phyloP scores from a whole-genome alignment of 2,113 vertebrate genomes.

The Phyllostomus discolor region DNA sequence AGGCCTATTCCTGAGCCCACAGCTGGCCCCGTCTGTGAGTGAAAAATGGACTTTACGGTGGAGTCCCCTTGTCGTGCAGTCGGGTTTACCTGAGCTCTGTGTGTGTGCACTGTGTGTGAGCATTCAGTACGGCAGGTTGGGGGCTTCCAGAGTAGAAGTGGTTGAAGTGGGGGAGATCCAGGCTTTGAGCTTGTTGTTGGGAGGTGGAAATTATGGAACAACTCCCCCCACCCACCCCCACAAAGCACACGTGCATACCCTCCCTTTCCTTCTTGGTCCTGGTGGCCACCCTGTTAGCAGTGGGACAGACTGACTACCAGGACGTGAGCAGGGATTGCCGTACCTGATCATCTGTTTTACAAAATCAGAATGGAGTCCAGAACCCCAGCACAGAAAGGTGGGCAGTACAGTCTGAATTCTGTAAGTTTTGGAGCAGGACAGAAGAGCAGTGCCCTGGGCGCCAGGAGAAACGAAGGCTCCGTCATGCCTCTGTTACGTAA shows the following conservation, averaged over 20 bases:
- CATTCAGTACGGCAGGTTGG: too few relatives aligned
- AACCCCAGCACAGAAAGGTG: neutral
- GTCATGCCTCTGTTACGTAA: neutral
- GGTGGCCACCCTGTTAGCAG: neutral
- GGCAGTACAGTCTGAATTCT: neutral
- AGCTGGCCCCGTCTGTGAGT: neutral
- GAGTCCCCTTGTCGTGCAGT: too few relatives aligned
- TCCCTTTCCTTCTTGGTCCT: neutral
- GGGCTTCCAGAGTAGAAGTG: neutral
- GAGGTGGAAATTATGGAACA: neutral
- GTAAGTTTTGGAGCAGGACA: neutral
- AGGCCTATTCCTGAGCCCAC: neutral
- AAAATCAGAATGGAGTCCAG: neutral
- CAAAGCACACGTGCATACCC: accelerated
- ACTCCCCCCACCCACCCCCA: neutral
- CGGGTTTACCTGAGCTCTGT: neutral
- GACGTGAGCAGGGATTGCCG: neutral
- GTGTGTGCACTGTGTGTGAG: neutral
- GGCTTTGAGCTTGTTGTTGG: neutral
- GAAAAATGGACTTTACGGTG: neutral
- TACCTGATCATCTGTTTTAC: neutral
- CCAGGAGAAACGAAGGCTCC: neutral
- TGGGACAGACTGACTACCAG: neutral
- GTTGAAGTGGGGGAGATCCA: neutral
- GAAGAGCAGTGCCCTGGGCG: neutral